Evolutionary conservation across 2,797 vertebrate species (phyloP).

Genomic region (Natrix natrix): DNA sequence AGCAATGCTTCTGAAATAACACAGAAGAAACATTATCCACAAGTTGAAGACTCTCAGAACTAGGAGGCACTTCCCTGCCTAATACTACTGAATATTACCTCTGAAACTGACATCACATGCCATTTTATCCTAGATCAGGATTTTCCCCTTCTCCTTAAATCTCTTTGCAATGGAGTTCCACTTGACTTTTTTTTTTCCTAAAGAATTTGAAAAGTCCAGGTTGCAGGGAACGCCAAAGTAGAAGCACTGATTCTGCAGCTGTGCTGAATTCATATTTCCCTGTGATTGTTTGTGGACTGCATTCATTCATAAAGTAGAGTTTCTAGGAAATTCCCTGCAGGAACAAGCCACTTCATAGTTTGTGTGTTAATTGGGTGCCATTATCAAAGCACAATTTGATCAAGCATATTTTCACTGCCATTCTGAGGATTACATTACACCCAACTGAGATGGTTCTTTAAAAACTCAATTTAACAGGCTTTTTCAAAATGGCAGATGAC

Average conservation of each 20-base stretch:
- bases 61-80: slow-evolving; percentile 21
- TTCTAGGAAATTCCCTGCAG: neutral
- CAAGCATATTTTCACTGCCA: neutral
- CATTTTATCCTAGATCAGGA: neutral
- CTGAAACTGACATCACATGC: neutral
- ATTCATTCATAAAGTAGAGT: neutral
- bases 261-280: neutral
- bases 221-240: neutral
- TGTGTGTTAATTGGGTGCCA: neutral
- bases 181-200: neutral
- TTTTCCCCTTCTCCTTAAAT: neutral
- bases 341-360: neutral
- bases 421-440: neutral
- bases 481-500: neutral
- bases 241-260: neutral
- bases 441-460: neutral
- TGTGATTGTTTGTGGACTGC: neutral
- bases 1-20: slow-evolving; percentile 50
- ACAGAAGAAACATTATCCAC: neutral
- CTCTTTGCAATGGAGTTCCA: neutral
- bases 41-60: slow-evolving; percentile 19
- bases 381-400: neutral
- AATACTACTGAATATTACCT: neutral
- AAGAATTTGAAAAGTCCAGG: neutral
- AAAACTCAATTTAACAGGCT: too few relatives aligned